Evolutionary conservation across 2,888 invertebrate species (phyloP), one percentile per base, ranked within the genome.

Genomic region (Chymomyza amoena): DNA sequence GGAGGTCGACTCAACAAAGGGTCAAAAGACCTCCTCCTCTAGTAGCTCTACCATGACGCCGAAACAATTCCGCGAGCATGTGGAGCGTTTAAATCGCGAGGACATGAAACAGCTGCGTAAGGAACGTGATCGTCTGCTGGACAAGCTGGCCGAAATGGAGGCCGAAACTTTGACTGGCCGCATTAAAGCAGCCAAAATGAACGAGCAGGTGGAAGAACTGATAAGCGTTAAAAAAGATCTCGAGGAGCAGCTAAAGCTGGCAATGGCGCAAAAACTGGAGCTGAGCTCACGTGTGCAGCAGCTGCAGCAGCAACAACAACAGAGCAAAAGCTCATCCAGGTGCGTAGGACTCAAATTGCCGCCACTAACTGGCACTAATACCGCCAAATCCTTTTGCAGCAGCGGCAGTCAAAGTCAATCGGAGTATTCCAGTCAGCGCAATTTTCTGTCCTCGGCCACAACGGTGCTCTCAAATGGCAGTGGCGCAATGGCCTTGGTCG

Each of bases 81-180:
- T 91, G 61, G 90, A 90, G 66, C 89, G 89, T 59, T 75, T 90
- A 64, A 90, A 88, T 75, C 90, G 93, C 51, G 93, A 93, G 71
- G 94, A 95, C 88, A 92, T 95, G 68, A 92, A 93, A 10, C 90
- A 90, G 67, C 91, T 96, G 77, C 94, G 95, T 20, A 93, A 93
- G 75, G 97, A 97, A 89, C 94, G 96, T 60, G 96, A 97, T 90
- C 93, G 95, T 16, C 91, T 97, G 75, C 92, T 96, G 73, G 95
- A 95, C 76, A 94, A 95, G 79, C 93, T 95, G 68, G 94, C 95
- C n/a, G 95, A 95, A 90, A 94, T 96, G 92, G 96, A 96, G 89
- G 95, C 95, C 4, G 96, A 96, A 89, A 95, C 94, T 28, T 91
- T 95, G 77, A 94, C 95, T 62, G 94, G 94, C 60, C 92, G 94